These are phyloP conservation scores for Ariopsis seemanni DNA, from an alignment of 2,113 vertebrate genomes.

Conservation along the genomic window DNA sequence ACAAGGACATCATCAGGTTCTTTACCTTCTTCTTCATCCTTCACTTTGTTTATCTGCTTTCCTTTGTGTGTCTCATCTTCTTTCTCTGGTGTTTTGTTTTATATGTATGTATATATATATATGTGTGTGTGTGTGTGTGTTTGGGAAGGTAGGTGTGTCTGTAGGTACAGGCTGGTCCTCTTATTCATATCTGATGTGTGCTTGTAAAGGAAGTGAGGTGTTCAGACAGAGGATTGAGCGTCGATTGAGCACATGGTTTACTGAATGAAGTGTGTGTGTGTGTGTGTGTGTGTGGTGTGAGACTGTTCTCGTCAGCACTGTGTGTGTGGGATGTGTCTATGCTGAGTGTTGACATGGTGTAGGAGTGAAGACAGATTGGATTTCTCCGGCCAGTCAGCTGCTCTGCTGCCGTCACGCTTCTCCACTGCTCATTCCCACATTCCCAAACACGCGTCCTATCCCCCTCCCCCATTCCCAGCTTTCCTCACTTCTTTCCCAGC, in stretches of 20 bases:
- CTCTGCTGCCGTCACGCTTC: constrained; percentile 16
- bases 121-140: background rate
- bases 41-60: background rate
- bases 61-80: background rate
- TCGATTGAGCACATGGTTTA: constrained; percentile 25
- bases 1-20: constrained; percentile 91
- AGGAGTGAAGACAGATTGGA: constrained; percentile 43
- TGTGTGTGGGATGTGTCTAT: constrained; percentile 21
- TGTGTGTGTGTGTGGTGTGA: constrained; percentile 5
- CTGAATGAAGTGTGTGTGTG: background rate
- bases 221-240: constrained; percentile 6
- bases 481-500: background rate
- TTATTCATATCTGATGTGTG: constrained; percentile 35
- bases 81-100: background rate
- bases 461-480: background rate
- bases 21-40: background rate
- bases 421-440: constrained; percentile 36
- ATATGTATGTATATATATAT: too few species aligned
- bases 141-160: background rate
- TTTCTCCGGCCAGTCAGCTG: constrained; percentile 53
- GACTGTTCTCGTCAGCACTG: constrained; percentile 16
- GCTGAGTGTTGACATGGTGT: constrained; percentile 37
- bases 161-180: background rate
- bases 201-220: constrained; percentile 39
- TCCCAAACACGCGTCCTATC: background rate